These are phyloP conservation scores for Operophtera brumata DNA, from an alignment of 2,888 invertebrate species.

Conservation along the genomic window DNA sequence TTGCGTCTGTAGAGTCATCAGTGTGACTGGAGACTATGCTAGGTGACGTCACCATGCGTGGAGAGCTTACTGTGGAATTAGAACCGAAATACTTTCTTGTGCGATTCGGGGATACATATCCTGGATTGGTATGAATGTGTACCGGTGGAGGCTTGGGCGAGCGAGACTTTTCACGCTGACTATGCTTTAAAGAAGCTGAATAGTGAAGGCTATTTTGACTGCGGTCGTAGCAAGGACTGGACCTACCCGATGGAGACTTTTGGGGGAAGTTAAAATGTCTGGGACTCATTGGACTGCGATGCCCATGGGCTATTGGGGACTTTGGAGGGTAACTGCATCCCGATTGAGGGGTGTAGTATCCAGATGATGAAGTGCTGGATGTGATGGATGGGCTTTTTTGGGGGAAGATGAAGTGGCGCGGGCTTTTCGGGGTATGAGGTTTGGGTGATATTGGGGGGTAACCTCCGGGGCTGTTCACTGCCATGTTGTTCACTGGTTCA, in stretches of 20 bases:
- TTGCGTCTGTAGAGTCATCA: conserved; percentile 71
- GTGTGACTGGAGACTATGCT: conserved; percentile 77
- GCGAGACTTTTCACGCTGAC: conserved; percentile 66
- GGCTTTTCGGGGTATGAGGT: conserved; percentile 78
- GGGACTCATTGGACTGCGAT: conserved; percentile 81
- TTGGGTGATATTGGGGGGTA: conserved; percentile 80
- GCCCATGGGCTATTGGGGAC: conserved; percentile 78
- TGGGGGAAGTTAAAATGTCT: conserved; percentile 81
- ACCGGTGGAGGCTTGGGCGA: conserved; percentile 78
- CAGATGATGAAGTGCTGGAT: conserved; percentile 78
- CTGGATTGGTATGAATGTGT: conserved; percentile 82
- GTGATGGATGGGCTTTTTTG: conserved; percentile 78
- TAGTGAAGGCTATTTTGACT: conserved; percentile 57
- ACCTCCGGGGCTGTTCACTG: conserved; percentile 81
- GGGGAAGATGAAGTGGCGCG: conserved; percentile 78
- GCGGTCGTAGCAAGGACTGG: conserved; percentile 68
- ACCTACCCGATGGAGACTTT: conserved; percentile 69
- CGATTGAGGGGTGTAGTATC: conserved; percentile 79
- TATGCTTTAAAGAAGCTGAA: conserved; percentile 68
- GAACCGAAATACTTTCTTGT: conserved; percentile 69
- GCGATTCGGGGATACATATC: conserved; percentile 79
- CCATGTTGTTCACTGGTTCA: conserved; percentile 65
- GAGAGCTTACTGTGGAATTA: conserved; percentile 71
- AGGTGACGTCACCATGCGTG: conserved; percentile 67
- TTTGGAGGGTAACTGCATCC: conserved; percentile 76